These are phyloP conservation scores for Ophioninae sp. DNA, from an alignment of 2,888 invertebrate species.

Conservation along the genomic window DNA sequence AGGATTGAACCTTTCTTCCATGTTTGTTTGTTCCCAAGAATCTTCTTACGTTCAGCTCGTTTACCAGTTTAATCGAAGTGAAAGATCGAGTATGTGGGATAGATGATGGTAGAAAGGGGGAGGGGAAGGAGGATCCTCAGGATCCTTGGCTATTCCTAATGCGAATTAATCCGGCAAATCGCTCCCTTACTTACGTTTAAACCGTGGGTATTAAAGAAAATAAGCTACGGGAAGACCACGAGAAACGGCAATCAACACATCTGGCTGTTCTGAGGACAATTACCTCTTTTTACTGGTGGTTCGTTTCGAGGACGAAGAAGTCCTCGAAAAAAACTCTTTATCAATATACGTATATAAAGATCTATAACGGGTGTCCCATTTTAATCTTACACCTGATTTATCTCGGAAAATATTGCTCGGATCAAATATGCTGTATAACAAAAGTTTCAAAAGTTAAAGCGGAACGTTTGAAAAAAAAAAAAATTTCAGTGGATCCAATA, in stretches of 20 bases:
- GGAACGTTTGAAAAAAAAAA: no score
- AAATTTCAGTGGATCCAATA: no score
- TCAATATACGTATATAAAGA: not conserved
- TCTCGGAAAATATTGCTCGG: no score
- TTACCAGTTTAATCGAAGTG: not conserved
- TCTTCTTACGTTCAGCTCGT: not conserved
- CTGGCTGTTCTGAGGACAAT: not conserved
- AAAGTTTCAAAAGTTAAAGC: no score
- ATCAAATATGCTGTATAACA: no score
- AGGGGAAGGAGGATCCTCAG: not conserved
- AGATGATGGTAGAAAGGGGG: not conserved
- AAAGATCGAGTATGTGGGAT: not conserved
- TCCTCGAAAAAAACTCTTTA: not conserved
- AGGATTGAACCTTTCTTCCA: not conserved
- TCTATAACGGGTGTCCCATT: no score
- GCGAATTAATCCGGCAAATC: conserved; percentile 40
- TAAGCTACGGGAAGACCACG: conserved; percentile 25
- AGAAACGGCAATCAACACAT: conserved; percentile 3
- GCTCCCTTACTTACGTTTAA: not conserved
- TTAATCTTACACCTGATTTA: no score
- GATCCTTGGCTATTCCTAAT: conserved; percentile 14
- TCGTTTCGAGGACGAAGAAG: not conserved
- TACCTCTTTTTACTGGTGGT: not conserved
- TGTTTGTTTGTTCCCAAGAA: not conserved
- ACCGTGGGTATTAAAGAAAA: conserved; percentile 28